Percentiles rank a stretch among this genome's conserved stretches.
Conservation (phyloP, 1,140 invertebrate species). For the Drosophila suzukii region DNA sequence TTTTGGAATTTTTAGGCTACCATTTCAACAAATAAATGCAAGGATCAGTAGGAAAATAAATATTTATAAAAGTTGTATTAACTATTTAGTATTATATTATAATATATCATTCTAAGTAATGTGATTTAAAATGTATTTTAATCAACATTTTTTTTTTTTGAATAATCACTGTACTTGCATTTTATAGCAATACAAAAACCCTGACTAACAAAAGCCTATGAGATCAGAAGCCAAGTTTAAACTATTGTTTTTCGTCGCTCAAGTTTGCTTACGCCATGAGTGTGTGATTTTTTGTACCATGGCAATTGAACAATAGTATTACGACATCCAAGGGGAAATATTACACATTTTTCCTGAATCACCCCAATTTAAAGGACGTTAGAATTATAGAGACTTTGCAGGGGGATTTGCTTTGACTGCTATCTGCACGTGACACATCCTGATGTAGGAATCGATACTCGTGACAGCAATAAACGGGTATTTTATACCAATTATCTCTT, state of each 20-base stretch:
- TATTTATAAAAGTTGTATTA: too few relatives aligned
- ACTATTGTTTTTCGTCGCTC: constrained; percentile 18
- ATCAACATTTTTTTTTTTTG: not conserved
- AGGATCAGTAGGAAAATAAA: too few relatives aligned
- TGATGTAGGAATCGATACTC: constrained; percentile 79
- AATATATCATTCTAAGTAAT: too few relatives aligned
- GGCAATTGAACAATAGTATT: constrained; percentile 29
- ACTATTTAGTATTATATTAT: too few relatives aligned
- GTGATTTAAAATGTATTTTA: not conserved
- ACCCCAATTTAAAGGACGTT: not conserved
- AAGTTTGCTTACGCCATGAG: constrained; percentile 21
- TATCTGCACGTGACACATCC: constrained; percentile 75
- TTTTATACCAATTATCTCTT: constrained; percentile 77
- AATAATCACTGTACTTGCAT: not conserved
- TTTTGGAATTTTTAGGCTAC: too few relatives aligned
- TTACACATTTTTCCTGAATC: constrained; percentile 12
- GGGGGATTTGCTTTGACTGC: constrained; percentile 42
- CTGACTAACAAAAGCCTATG: constrained; percentile 19
- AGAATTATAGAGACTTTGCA: constrained; percentile 24
- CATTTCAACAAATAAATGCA: too few relatives aligned
- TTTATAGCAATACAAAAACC: constrained; percentile 7
- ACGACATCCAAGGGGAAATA: not conserved
- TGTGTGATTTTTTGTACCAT: constrained; percentile 5
- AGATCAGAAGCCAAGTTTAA: constrained; percentile 19
- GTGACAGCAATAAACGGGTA: constrained; percentile 76